phyloP scores from a whole-genome alignment of 2,888 invertebrate species.

The Caradrina clavipalpis region DNA sequence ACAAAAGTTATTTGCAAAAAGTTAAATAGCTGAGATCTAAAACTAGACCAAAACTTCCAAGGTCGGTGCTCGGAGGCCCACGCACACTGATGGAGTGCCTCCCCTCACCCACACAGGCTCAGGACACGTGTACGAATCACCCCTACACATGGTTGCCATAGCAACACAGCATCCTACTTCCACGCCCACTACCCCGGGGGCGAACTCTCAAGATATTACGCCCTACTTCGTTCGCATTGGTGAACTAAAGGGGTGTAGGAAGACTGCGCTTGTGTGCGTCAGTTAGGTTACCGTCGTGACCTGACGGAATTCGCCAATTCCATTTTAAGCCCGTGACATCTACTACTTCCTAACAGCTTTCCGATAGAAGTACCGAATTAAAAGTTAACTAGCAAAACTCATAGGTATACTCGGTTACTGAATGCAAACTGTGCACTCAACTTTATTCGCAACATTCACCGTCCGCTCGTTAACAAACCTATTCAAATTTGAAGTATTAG shows the following conservation, averaged over 20 bases:
- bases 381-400: constrained; percentile 68
- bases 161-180: constrained; percentile 92
- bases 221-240: constrained; percentile 90
- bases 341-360: constrained; percentile 63
- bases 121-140: constrained; percentile 79
- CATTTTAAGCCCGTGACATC: constrained; percentile 69
- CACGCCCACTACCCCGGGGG: constrained; percentile 91
- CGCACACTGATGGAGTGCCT: constrained; percentile 72
- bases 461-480: constrained; percentile 89
- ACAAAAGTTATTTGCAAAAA: constrained; percentile 48
- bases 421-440: constrained; percentile 77
- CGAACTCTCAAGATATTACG: constrained; percentile 90
- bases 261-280: constrained; percentile 80
- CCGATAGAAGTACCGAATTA: constrained; percentile 66
- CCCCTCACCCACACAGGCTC: constrained; percentile 79
- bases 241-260: constrained; percentile 89
- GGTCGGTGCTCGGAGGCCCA: constrained; percentile 75
- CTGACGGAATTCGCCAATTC: constrained; percentile 80
- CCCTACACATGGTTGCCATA: constrained; percentile 91
- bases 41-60: constrained; percentile 88
- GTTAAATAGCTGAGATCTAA: constrained; percentile 58
- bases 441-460: constrained; percentile 85
- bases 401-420: constrained; percentile 68
- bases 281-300: constrained; percentile 72
- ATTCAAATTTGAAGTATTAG: constrained; percentile 90